Conservation (phyloP, 2,888 invertebrate species). For the Lycia hirtaria region DNA sequence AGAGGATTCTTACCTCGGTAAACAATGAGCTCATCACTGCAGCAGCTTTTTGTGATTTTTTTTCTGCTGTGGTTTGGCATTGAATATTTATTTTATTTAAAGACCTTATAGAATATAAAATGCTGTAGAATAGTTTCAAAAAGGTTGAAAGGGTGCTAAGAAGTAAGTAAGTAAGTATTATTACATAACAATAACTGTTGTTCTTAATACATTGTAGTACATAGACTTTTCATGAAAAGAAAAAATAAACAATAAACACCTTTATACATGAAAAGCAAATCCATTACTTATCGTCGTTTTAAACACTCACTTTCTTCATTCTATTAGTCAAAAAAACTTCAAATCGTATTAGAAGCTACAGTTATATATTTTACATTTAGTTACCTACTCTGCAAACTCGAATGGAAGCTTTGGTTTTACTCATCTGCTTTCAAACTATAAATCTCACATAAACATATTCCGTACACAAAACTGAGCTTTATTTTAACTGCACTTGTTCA, state of each 20-base stretch:
- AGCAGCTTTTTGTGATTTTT: constrained; percentile 3
- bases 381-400: background rate
- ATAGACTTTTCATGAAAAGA: too few relatives aligned
- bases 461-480: background rate
- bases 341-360: too few relatives aligned
- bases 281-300: too few relatives aligned
- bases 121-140: too few relatives aligned
- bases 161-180: too few relatives aligned
- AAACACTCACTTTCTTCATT: too few relatives aligned
- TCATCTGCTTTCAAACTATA: background rate
- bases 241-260: too few relatives aligned
- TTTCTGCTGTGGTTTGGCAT: constrained; percentile 3
- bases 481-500: constrained; percentile 7
- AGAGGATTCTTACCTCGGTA: constrained; percentile 34
- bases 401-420: background rate
- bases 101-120: background rate
- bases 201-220: too few relatives aligned
- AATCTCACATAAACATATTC: background rate
- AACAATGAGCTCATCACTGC: constrained; percentile 40
- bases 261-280: too few relatives aligned
- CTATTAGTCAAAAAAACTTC: too few relatives aligned
- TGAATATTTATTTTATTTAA: background rate
- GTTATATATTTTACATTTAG: background rate
- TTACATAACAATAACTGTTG: too few relatives aligned
- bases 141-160: too few relatives aligned